Evolutionary conservation across 2,888 invertebrate species (phyloP), one percentile per base, ranked within the genome.

Genomic region (Harmothoe impar): DNA sequence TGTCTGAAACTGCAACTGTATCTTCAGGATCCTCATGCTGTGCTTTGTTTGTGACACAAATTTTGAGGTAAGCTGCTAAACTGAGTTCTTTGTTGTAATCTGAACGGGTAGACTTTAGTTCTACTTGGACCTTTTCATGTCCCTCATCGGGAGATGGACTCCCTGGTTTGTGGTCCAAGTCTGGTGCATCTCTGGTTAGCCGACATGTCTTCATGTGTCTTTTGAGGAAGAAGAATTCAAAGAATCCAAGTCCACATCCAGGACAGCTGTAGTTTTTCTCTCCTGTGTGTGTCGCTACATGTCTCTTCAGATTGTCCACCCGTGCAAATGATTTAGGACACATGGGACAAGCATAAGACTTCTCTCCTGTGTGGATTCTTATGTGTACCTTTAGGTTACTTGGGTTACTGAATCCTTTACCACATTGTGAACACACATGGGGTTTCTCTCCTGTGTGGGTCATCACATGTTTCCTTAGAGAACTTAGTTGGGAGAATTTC

Each of bases 401-500:
- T 10, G 25, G 5, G 0, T 31, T 20, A 17, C 1, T 31, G 31
- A 77, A 77, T 29, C 17, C 31, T 7, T 7, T 77, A 77, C 77
- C 77, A 77, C 77, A 77, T 5, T 29, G 17, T 1, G 29, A 20
- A 77, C 77, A 77, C 25, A 7, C 25, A 25, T 77, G 17, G 5
- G 77, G 77, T 31, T 77, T 77, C 77, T 77, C 77, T 77, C 77
- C 77, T 29, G 77, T 77, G 25, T 77, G 77, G 31, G 31, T 77
- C 31, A n/a, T 25, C 77, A 77, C 25, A 31, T 77, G 77, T 25
- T 1, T 7, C 77, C 3, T 77, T 29, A 77, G 29, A 25, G 1
- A 10, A 31, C 5, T 17, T 25, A 17, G 3, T 17, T 3, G 0
- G 25, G 17, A 7, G 25, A 77, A 77, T 1, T 25, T 25, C 77